Evolutionary conservation across 2,113 vertebrate genomes (phyloP).

Genomic region (Redunca redunca): DNA sequence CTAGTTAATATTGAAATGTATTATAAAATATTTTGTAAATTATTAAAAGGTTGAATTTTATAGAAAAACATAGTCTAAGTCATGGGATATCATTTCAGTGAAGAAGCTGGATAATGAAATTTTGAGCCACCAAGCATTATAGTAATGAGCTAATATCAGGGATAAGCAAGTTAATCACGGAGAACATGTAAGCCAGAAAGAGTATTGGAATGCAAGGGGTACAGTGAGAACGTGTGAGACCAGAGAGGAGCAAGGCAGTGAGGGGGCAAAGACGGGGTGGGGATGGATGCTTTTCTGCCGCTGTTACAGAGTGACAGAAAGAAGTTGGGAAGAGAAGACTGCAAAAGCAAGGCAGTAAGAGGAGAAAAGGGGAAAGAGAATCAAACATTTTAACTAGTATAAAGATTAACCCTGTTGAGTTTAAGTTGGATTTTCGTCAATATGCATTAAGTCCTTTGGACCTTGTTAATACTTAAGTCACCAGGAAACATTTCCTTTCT

Average conservation of each 20-base stretch:
- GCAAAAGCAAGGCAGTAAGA: not conserved
- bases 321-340: not conserved
- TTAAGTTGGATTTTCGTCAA: not conserved
- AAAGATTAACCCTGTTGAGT: not conserved
- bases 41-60: not conserved
- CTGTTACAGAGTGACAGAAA: not conserved
- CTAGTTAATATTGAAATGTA: not conserved
- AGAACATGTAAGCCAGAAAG: not conserved
- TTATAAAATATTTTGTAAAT: not conserved
- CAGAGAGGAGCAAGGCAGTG: not conserved
- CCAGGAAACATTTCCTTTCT: not conserved
- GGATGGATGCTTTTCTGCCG: accelerated
- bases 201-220: not conserved
- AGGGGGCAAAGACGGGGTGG: not conserved
- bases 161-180: not conserved
- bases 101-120: constrained; percentile 23
- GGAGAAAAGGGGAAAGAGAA: not conserved
- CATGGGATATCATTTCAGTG: constrained; percentile 32
- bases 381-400: not conserved
- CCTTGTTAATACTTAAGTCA: not conserved
- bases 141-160: not conserved
- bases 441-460: not conserved
- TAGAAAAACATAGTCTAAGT: constrained; percentile 12
- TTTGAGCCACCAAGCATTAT: not conserved
- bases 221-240: not conserved